Conservation (phyloP, 2,888 invertebrate species). For the Tipula lateralis region DNA sequence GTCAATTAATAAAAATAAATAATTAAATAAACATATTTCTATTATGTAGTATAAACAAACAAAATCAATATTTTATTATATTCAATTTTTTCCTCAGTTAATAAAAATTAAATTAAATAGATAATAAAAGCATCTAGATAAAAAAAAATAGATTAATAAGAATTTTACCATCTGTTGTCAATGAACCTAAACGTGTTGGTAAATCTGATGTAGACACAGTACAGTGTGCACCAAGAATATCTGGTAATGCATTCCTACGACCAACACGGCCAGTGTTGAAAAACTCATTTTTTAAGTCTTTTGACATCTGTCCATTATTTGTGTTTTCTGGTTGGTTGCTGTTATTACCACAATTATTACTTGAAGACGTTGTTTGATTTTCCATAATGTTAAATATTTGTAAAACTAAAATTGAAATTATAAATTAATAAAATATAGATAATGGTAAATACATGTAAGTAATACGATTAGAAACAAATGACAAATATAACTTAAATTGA, state of each 20-base stretch:
- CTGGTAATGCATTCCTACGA: slow-evolving; percentile 80
- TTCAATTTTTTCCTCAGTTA: too few species aligned
- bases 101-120: background rate
- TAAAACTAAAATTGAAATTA: slow-evolving; percentile 20
- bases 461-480: slow-evolving; percentile 6
- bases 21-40: too few species aligned
- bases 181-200: slow-evolving; percentile 66
- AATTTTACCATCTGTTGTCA: slow-evolving; percentile 57
- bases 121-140: background rate
- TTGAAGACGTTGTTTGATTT: background rate
- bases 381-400: slow-evolving; percentile 26
- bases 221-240: slow-evolving; percentile 71
- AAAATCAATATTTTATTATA: background rate
- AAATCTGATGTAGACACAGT: slow-evolving; percentile 71
- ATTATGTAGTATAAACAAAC: background rate
- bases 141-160: background rate
- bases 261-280: slow-evolving; percentile 81
- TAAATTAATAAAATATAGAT: background rate
- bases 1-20: too few species aligned
- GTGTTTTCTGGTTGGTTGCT: slow-evolving; percentile 59
- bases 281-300: slow-evolving; percentile 68
- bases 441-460: background rate
- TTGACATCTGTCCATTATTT: slow-evolving; percentile 48
- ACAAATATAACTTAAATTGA: background rate
- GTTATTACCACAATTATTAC: slow-evolving; percentile 43